A percentile compares a stretch with the other conserved stretches of the same genome.
Evolutionary conservation across 2,888 invertebrate genomes (phyloP).

Genomic region (Nebria salina): DNA sequence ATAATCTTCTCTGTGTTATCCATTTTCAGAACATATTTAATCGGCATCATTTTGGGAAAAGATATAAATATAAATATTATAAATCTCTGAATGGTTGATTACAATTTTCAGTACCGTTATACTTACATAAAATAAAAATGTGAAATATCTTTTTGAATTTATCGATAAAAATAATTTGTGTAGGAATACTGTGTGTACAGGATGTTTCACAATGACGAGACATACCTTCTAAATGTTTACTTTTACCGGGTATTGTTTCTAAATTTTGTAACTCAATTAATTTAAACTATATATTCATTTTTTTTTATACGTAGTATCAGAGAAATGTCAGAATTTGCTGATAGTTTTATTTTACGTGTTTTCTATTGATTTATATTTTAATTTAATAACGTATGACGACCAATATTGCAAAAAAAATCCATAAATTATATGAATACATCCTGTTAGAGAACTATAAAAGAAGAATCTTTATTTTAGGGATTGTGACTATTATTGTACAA

Average conservation of each 20-base stretch:
- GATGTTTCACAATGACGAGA: background rate
- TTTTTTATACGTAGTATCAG: background rate
- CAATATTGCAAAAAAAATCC: no score
- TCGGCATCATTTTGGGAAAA: background rate
- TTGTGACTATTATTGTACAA: no score
- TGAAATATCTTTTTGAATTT: background rate
- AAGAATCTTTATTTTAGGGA: no score
- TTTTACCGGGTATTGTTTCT: no score
- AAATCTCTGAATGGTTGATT: background rate
- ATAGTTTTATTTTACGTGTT: no score
- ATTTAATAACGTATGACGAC: no score
- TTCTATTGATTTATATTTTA: no score
- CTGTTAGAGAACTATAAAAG: no score
- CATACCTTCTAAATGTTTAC: background rate
- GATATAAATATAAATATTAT: background rate
- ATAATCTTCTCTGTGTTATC: slow-evolving; percentile 54
- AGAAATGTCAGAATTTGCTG: background rate
- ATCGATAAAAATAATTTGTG: background rate
- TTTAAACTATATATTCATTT: background rate
- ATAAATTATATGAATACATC: no score
- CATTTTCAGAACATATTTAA: background rate
- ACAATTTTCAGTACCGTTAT: background rate
- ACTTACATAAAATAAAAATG: background rate
- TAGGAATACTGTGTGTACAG: background rate
- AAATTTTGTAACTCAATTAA: background rate